Base-by-base conservation (phyloP, 1,140 invertebrate species). In the Magallana ariakensis region DNA sequence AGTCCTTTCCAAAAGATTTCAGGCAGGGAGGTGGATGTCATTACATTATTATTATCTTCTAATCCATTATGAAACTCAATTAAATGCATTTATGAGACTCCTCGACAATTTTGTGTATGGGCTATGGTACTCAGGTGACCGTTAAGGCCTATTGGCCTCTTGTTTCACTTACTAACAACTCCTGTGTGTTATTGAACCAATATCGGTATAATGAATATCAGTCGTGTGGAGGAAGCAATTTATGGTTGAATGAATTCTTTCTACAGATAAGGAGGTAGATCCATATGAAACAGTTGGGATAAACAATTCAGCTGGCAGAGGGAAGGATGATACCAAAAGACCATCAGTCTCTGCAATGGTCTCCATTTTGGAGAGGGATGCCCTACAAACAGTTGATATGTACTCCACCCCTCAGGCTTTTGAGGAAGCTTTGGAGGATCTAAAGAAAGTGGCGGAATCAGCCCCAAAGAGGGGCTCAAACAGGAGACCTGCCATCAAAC, bases 241-340 rank as follows among this genome's bases (percentile, higher is more conserved):
- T 46, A 46, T 46, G 33, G 33, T 46, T 46, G 33, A 46, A 46
- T 46, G 33, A 46, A 46, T 75, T 10, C 26, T 9, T 75, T 9
- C 22, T 75, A 33, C 66, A 75, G 66, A 75, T 75, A 75, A 22
- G 11, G 66, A 75, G 1, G 26, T 75, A 13, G 66, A 75, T 22
- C 66, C 66, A 1, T 75, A 75, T 75, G 66, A 75, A 75, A 75
- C 33, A 26, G 66, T 75, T 46, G 66, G 66, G 1, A 13, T 75
- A 10, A 75, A 33, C 22, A 8, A 75, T 13, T 11, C 66, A 13
- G 22, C 66, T 22, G 22, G 22, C 15, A 75, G 10, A 26, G 66
- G 11, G 2, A 75, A 22, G 2, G 66, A 75, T 8, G 22, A 19
- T 3, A 9, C 66, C 66, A 75, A 26, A 46, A 46, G 33, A 2